Evolutionary conservation across 2,797 vertebrate species (phyloP), one percentile per base, ranked within the genome.

Genomic region (Hemitrygon akajei): DNA sequence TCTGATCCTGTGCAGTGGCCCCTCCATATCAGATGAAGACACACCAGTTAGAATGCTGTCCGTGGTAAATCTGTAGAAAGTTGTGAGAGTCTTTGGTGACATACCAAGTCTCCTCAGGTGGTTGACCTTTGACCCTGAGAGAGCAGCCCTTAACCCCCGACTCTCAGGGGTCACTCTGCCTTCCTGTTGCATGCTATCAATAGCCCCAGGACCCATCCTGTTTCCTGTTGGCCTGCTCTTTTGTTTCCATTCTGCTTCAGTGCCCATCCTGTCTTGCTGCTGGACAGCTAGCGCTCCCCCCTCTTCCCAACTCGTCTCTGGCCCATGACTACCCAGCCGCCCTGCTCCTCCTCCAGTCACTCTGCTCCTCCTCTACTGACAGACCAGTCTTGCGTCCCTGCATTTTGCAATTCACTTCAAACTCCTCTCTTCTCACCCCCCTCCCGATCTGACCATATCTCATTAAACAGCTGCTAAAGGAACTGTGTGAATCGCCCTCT

Each of bases 141-240:
- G 84, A 37, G 16, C 60, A 89, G 34, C 86, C 34, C 86, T 69
- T 89, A 34, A 34, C 86, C 86, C 34, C 4, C 34, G 86, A 89
- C n/a, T 63, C 60, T 37, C 30, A 9, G 63, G 37, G 86, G 60
- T 30, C n/a, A 69, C 34, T 66, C 18, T 69, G 66, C 66, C 86
- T 89, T 89, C 86, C 86, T 66, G 60, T 69, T 66, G n/a, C 14
- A 34, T 66, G n/a, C 86, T 89, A 89, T 66, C 63, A 89, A 89
- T 89, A 89, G 86, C 63, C 5, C 60, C 20, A 7, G 60, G 84
- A 89, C 30, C 86, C 66, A n/a, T 89, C 58, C 86, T 89, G 86
- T 69, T 89, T 89, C 86, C 86, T 89, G 60, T 89, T 87, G 60
- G 86, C 34, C 86, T 34, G 16, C 20, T 66, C 20, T 66, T 89